Percentiles rank a stretch among this genome's conserved stretches.
These are phyloP conservation scores for Chymomyza procnemis DNA, from an alignment of 2,888 invertebrate genomes.

Conservation along the genomic window DNA sequence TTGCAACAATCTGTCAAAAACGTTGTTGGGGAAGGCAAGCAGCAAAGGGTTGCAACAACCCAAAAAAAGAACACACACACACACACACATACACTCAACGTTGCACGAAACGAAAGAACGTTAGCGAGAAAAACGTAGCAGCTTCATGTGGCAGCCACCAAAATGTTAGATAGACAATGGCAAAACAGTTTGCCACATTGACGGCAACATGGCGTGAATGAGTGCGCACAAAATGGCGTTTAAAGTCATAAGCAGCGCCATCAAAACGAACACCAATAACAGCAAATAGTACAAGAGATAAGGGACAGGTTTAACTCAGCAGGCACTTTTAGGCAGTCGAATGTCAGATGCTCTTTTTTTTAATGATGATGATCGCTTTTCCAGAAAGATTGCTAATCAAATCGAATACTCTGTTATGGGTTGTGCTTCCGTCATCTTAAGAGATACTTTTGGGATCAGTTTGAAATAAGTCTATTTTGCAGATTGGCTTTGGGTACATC, in stretches of 20 bases:
- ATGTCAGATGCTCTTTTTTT: neutral
- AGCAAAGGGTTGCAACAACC: too few relatives aligned
- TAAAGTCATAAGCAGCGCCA: slow-evolving; percentile 59
- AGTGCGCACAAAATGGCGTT: slow-evolving; percentile 71
- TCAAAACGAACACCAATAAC: slow-evolving; percentile 40
- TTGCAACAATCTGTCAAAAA: slow-evolving; percentile 71
- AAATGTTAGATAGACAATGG: neutral
- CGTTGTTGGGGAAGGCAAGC: neutral
- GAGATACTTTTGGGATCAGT: too few relatives aligned
- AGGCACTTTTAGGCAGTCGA: too few relatives aligned
- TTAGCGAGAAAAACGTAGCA: neutral
- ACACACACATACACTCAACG: too few relatives aligned
- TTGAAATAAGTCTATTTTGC: too few relatives aligned
- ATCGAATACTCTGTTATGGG: too few relatives aligned
- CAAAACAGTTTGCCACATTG: slow-evolving; percentile 1
- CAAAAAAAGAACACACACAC: too few relatives aligned
- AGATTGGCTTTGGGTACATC: too few relatives aligned
- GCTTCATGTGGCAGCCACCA: neutral
- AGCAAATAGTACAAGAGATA: slow-evolving; percentile 9
- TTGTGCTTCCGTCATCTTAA: too few relatives aligned
- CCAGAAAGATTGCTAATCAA: too few relatives aligned
- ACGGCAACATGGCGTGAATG: slow-evolving; percentile 62
- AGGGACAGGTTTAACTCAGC: neutral
- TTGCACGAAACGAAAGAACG: neutral
- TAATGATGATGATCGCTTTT: accelerated